Conservation (phyloP, 2,888 invertebrate species). For the Homarus gammarus region DNA sequence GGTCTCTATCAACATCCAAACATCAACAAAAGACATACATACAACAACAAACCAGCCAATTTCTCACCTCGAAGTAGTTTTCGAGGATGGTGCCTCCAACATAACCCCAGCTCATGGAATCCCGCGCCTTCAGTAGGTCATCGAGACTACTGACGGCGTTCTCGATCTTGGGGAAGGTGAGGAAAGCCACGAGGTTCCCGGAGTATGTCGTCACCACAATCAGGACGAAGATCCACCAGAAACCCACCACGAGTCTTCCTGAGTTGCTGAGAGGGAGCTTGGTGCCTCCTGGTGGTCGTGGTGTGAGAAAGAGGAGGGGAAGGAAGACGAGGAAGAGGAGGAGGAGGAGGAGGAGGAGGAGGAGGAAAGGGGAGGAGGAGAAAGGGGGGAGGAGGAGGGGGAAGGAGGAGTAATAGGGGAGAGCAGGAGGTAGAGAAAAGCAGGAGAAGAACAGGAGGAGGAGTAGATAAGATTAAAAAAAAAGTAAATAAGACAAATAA, state of each 20-base stretch:
- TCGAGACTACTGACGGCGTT: slow-evolving; percentile 85
- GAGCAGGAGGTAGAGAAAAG: background rate
- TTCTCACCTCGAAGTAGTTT: slow-evolving; percentile 82
- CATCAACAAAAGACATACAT: background rate
- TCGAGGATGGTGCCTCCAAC: slow-evolving; percentile 88
- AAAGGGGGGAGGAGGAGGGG: slow-evolving; percentile 8
- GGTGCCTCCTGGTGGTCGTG: slow-evolving; percentile 86
- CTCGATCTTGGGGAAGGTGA: slow-evolving; percentile 88
- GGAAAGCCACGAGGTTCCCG: slow-evolving; percentile 93
- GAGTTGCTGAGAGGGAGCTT: slow-evolving; percentile 91
- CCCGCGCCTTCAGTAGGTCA: slow-evolving; percentile 82
- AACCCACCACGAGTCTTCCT: slow-evolving; percentile 90
- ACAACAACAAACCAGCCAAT: background rate
- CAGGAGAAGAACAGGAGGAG: background rate
- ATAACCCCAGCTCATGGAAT: slow-evolving; percentile 87
- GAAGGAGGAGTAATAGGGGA: background rate
- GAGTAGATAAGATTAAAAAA: background rate
- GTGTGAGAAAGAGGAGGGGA: background rate
- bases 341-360: background rate
- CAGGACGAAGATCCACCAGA: slow-evolving; percentile 95
- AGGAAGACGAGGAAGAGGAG: too few relatives aligned
- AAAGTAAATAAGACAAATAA: too few relatives aligned
- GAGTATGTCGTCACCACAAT: slow-evolving; percentile 94
- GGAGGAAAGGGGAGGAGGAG: background rate
- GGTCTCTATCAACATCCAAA: too few relatives aligned